Evolutionary conservation across 2,113 vertebrate genomes (phyloP), one percentile per base, ranked within the genome.

Genomic region (Mugil cephalus): DNA sequence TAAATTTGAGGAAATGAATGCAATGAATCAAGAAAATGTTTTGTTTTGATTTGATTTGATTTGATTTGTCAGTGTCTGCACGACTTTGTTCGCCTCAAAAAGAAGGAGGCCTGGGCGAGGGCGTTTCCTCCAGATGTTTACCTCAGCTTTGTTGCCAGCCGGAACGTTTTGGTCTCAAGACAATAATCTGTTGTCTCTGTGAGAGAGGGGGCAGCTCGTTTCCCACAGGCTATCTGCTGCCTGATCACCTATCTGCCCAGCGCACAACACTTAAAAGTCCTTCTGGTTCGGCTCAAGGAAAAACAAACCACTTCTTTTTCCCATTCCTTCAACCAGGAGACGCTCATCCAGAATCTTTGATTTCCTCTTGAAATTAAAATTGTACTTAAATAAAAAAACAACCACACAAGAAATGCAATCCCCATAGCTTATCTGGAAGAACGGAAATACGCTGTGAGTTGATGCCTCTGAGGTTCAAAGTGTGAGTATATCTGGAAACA

Each of bases 51-150:
- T n/a, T n/a, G n/a, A n/a, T n/a, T n/a, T n/a, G n/a, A n/a, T n/a
- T n/a, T n/a, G n/a, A 30, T 30, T 30, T 30, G 24, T 30, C 3
- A 30, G 24, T 30, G 2, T 30, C 24, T 30, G 24, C 24, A 30
- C 3, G 5, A 30, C 24, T 30, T 30, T 5, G 24, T 5, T 2
- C 5, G 24, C 24, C 24, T 30, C 24, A 30, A 30, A 30, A 30
- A 5, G 5, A 30, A 5, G 5, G 24, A 5, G 5, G 17, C 7
- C 30, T 1, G 15, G 36, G 13, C n/a, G 12, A 46, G 52, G 78
- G 68, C n/a, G 72, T 86, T 89, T 88, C 75, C 88, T 79, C 70
- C 71, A 82, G 80, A 77, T 87, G 83, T 90, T 89, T 86, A 73
- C 63, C 7, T 35, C 61, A 64, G 46, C 58, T 84, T 64, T 62